Base-by-base conservation (phyloP, 2,888 invertebrate genomes). In the Netelia virgata region DNA sequence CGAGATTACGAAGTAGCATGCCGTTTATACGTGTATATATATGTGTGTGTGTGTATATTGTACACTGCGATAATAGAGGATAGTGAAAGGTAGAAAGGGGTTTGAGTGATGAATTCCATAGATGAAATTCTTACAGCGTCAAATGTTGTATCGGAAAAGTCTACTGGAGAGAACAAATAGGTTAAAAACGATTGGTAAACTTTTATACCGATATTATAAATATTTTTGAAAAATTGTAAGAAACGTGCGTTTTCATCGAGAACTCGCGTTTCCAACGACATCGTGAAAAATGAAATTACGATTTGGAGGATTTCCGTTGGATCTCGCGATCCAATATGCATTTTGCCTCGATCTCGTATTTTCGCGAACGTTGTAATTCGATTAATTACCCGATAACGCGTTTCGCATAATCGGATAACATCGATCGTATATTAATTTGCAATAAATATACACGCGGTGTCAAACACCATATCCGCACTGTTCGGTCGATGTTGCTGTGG, bases 41-140 rank as follows among this genome's bases (percentile, higher is more conserved):
- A 43, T 43, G n/a, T 57, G 16, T 43, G 43, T 14, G 1, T 3
- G 50, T 18, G 50, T 28, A 57, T 61, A 61, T 16, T 18, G 57
- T 11, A 28, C 28, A 20, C 70, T 36, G 47, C 10, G 14, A 14
- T 47, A 47, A 57, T 57, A 47, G 14, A 53, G 14, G 14, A n/a
- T 53, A 28, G 74, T n/a, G 23, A 28, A 63, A 53, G 14, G 64
- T 23, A 9, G 11, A 11, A 36, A n/a, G 36, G 41, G 28, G 63
- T 28, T 6, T n/a, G n/a, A 53, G 69, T 16, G 66, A 84, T 82
- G 81, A 84, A 81, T 82, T 78, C 74, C 64, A 59, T 72, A 47
- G 78, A 84, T 84, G 82, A 84, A 84, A 84, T 82, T 84, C 77
- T 84, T 77, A 82, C 70, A 59, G 77, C 23, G 1, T 47, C 10